These are phyloP conservation scores for Scomber colias DNA, from an alignment of 2,113 vertebrate species.

Conservation along the genomic window DNA sequence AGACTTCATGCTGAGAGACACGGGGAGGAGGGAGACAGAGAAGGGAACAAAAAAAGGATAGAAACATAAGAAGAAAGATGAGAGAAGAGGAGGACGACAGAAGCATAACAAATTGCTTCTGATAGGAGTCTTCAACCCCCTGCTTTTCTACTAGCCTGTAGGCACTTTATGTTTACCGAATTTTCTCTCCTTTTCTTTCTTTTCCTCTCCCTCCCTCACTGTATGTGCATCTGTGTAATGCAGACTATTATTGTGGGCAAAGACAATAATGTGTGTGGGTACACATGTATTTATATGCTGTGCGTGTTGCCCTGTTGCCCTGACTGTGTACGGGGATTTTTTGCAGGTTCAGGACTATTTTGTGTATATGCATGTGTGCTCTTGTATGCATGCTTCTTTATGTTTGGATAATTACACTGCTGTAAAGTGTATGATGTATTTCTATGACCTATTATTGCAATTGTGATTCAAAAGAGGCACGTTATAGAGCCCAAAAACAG, in stretches of 20 bases:
- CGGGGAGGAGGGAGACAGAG: slow-evolving; percentile 55
- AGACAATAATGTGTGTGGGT: slow-evolving; percentile 8
- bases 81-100: slow-evolving; percentile 69
- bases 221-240: slow-evolving; percentile 21
- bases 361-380: neutral
- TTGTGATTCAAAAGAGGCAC: neutral
- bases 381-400: slow-evolving; percentile 1
- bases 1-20: slow-evolving; percentile 70
- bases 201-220: slow-evolving; percentile 29
- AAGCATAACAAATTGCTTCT: slow-evolving; percentile 78
- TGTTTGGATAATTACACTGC: neutral
- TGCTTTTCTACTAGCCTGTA: slow-evolving; percentile 70
- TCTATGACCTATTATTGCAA: neutral
- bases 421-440: neutral
- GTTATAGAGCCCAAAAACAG: neutral
- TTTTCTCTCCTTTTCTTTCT: slow-evolving; percentile 36
- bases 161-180: slow-evolving; percentile 75
- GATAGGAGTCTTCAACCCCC: slow-evolving; percentile 78
- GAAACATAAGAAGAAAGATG: slow-evolving; percentile 70
- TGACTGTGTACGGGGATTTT: neutral
- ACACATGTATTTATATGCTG: neutral
- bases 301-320: slow-evolving; percentile 11
- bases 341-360: slow-evolving; percentile 9
- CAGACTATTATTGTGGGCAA: slow-evolving; percentile 17
- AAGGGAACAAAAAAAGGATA: slow-evolving; percentile 52